Base-by-base conservation (phyloP, 2,888 invertebrate species). In the Cheilosia variabilis region DNA sequence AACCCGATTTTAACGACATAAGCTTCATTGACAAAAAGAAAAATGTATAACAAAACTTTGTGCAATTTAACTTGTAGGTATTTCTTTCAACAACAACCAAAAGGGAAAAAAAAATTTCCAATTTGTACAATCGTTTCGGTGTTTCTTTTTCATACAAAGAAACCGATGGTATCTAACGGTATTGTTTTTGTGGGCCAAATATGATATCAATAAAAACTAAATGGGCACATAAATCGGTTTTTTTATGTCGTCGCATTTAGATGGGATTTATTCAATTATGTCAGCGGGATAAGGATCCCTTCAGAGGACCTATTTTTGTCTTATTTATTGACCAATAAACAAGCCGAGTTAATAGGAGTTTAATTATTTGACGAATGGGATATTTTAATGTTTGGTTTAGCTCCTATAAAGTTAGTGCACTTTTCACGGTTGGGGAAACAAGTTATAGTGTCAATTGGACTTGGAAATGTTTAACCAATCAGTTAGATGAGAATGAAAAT, bases 261-360 rank as follows among this genome's bases (percentile, higher is more conserved):
- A 82, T 76, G 76, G 81, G 76, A 82, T 76, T 82, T 76, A 82
- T 82, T 82, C 81, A 82, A 82, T 82, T 82, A 76, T 76, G 81
- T 76, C 76, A 65, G 63, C 50, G 34, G 71, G 58, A 76, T 81
- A 81, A 43, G 10, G 57, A 63, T 76, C 50, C 45, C 7, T 45
- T 47, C 10, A 22, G n/a, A 66, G 24, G 78, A 58, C 58, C 31
- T 10, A 57, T 47, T 55, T 63, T 69, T 57, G n/a, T 43, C 57
- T 63, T 71, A 82, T 82, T 82, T 82, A 82, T 82, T 82, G 81
- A 53, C 58, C 81, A 82, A 82, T 82, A 82, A 82, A 82, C 52
- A 58, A 52, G 50, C 65, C 72, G 24, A 17, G n/a, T 19, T 34
- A 58, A 72, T 45, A 60, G 37, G 50, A 79, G 58, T 79, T 79